Percentiles rank a stretch among this genome's conserved stretches.
Evolutionary conservation across 2,797 vertebrate species (phyloP).

Genomic region (Brachyrhaphis roseni): DNA sequence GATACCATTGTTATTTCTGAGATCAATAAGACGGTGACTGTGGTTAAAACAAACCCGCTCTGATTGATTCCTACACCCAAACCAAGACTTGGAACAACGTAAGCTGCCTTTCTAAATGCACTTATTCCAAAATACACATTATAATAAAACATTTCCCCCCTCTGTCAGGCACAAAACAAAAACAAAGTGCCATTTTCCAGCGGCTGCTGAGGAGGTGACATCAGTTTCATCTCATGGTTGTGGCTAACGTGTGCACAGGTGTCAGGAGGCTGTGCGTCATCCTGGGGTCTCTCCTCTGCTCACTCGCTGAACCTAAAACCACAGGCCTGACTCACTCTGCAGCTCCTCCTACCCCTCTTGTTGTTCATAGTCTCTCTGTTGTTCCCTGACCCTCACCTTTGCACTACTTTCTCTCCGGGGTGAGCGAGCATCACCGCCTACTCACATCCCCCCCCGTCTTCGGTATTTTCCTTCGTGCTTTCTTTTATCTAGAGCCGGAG

Average conservation of each 20-base stretch:
- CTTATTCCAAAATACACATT: not conserved
- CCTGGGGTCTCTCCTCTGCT: constrained; percentile 17
- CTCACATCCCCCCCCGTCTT: constrained; percentile 17
- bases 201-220: not conserved
- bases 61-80: constrained; percentile 19
- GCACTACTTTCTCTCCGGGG: constrained; percentile 49
- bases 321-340: constrained; percentile 60
- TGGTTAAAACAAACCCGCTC: constrained; percentile 5
- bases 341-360: constrained; percentile 31
- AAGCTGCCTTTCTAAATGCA: no score
- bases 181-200: not conserved
- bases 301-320: constrained; percentile 20
- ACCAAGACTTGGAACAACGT: not conserved
- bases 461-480: constrained; percentile 41
- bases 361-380: constrained; percentile 30
- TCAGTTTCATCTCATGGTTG: not conserved
- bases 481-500: constrained; percentile 57
- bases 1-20: not conserved
- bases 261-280: constrained; percentile 49
- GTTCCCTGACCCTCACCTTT: constrained; percentile 69
- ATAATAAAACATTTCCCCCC: not conserved
- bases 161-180: not conserved
- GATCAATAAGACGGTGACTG: constrained; percentile 2
- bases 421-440: constrained; percentile 39
- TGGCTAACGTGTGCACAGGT: constrained; percentile 14